Evolutionary conservation across 2,797 vertebrate species (phyloP), one percentile per base, ranked within the genome.

Genomic region (Karalla daura): DNA sequence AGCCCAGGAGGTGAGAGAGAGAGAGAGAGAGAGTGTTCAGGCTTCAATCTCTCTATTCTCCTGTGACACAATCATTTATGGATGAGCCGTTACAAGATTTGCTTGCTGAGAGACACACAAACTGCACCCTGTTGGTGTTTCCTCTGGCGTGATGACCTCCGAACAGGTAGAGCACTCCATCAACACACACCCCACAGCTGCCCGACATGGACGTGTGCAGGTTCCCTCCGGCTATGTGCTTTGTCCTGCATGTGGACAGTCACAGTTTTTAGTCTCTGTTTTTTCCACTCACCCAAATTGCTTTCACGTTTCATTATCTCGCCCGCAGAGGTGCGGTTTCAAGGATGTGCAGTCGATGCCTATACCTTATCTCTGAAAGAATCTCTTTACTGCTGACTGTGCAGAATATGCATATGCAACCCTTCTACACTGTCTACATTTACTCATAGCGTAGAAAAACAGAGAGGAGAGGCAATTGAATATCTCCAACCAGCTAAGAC

Each of bases 201-300:
- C 98, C 98, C 0, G 97, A 98, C 98, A 98, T 98, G n/a, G 97
- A 96, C 0, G 95, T 94, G 14, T 97, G 96, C 10, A 97, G 89
- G 11, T 95, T 96, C 5, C 98, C 98, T 49, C 89, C 93, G 0
- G 95, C 94, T 43, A 92, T 78, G 24, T 93, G 92, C 85, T 95
- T 96, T 63, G 91, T 93, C 98, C 98, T 99, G n/a, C n/a, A n/a
- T n/a, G 77, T 25, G 52, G 80, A 75, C 7, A 58, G 1, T 2
- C 5, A 9, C 3, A 2, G 12, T 11, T 8, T 5, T 3, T 46
- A 5, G 28, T 33, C 18, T 3, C 25, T 23, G 27, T 15, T 1
- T 35, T 0, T 12, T 8, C 2, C 33, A 23, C 23, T 6, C 12
- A 3, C 11, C n/a, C 18, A 41, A 44, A 43, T 24, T 2, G 18